Evolutionary conservation across 2,888 invertebrate genomes (phyloP).

Genomic region (Drosophila kuntzei): DNA sequence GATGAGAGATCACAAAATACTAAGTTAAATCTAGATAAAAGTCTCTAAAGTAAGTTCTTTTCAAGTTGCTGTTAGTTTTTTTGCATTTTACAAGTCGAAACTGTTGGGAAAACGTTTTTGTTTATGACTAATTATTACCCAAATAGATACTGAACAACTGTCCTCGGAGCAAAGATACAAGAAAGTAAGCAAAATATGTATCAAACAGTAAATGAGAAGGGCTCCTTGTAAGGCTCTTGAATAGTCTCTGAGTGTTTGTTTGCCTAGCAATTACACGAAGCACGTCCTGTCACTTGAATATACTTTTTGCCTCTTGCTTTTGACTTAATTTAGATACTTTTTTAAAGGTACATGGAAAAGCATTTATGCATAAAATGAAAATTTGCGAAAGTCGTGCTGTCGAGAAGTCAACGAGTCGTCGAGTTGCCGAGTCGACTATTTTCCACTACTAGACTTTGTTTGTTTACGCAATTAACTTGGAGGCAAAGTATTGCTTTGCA

Average conservation of each 20-base stretch:
- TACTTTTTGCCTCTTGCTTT: conserved; percentile 13
- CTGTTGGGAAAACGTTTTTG: conserved; percentile 18
- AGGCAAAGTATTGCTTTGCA: conserved; percentile 47
- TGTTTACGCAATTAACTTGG: conserved; percentile 51
- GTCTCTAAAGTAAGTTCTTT: conserved; percentile 4
- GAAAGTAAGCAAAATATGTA: conserved; percentile 4
- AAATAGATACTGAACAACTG: conserved; percentile 19
- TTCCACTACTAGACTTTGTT: conserved; percentile 17
- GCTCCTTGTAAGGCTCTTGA: conserved; percentile 28
- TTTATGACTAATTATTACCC: conserved; percentile 33
- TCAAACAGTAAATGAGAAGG: conserved; percentile 20
- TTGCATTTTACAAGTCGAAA: background rate
- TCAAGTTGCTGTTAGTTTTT: conserved; percentile 2
- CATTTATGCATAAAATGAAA: conserved; percentile 39
- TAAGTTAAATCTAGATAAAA: background rate
- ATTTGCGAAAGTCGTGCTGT: conserved; percentile 18
- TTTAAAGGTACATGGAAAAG: conserved; percentile 14
- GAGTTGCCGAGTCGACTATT: background rate
- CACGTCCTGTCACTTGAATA: conserved; percentile 38
- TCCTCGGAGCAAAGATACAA: conserved; percentile 14
- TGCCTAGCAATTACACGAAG: conserved; percentile 53
- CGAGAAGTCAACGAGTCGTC: background rate
- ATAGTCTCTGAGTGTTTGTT: conserved; percentile 51
- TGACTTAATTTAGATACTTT: conserved; percentile 27
- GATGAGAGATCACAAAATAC: conserved; percentile 21